Evolutionary conservation across 2,113 vertebrate genomes (phyloP).

Genomic region (Vulpes vulpes): DNA sequence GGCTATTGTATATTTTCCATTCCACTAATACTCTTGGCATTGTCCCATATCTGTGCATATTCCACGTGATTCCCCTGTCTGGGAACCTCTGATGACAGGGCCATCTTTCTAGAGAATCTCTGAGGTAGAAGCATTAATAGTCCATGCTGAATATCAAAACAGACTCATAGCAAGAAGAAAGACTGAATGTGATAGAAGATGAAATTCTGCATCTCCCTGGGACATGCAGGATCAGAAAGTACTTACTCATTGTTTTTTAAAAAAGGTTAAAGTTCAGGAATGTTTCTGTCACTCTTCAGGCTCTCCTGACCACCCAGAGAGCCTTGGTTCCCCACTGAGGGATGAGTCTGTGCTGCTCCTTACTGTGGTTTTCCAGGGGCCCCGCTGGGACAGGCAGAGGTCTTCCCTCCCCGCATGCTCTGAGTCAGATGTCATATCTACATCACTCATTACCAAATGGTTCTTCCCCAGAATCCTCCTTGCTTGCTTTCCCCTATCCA

Average conservation of each 20-base stretch:
- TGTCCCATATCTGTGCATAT: background rate
- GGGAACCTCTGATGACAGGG: background rate
- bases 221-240: background rate
- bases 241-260: background rate
- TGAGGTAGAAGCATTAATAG: background rate
- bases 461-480: background rate
- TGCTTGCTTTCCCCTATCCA: background rate
- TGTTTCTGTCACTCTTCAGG: background rate
- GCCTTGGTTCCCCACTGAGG: background rate
- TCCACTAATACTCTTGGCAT: background rate
- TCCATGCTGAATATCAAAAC: background rate
- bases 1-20: background rate
- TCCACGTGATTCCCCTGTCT: background rate
- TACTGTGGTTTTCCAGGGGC: background rate
- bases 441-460: background rate
- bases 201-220: background rate
- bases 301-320: background rate
- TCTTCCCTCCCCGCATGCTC: background rate
- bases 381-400: background rate
- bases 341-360: background rate
- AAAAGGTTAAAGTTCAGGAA: background rate
- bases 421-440: background rate
- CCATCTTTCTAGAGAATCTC: constrained; percentile 1
- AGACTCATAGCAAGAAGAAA: background rate
- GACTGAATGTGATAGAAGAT: background rate